A percentile compares a stretch with the other conserved stretches of the same genome.
These are phyloP conservation scores for Aradus depressus DNA, from an alignment of 2,888 invertebrate species.

Conservation along the genomic window DNA sequence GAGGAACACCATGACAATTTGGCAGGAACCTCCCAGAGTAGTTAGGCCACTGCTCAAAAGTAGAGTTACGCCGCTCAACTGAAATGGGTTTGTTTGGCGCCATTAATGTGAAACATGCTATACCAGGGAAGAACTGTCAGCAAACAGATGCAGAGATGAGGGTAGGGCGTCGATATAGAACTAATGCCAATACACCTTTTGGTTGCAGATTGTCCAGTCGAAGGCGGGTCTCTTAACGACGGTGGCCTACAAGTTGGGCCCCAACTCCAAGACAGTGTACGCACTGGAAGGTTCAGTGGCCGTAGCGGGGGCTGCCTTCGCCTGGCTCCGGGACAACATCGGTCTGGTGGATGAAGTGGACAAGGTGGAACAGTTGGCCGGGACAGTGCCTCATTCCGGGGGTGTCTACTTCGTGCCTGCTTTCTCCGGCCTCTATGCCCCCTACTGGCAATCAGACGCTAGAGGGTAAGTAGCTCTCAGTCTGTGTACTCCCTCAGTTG, in stretches of 20 bases:
- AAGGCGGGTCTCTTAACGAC: constrained; percentile 81
- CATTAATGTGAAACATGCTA: too few species aligned
- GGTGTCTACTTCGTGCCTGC: constrained; percentile 95
- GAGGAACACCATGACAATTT: too few species aligned
- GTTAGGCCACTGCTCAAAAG: too few species aligned
- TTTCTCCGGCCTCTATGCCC: constrained; percentile 90
- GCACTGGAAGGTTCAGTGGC: constrained; percentile 88
- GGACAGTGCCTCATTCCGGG: constrained; percentile 49
- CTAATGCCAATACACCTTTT: too few species aligned
- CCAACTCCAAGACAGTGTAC: constrained; percentile 60
- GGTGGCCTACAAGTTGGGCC: constrained; percentile 80
- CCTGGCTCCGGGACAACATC: constrained; percentile 83
- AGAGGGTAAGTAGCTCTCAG: constrained; percentile 57
- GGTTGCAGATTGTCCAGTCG: constrained; percentile 63
- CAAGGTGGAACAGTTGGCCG: constrained; percentile 56
- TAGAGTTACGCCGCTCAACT: too few species aligned
- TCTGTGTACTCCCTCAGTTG: too few species aligned
- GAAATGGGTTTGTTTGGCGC: too few species aligned
- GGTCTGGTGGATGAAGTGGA: constrained; percentile 55
- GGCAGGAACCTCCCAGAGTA: too few species aligned
- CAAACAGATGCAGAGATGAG: too few species aligned
- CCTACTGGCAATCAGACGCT: constrained; percentile 91
- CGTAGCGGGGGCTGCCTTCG: constrained; percentile 75
- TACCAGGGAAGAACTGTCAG: too few species aligned
- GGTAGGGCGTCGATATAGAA: too few species aligned